Percentiles rank a stretch among this genome's conserved stretches.
These are phyloP conservation scores for Neosilurus mollespiculum DNA, from an alignment of 2,797 vertebrate genomes.

Conservation along the genomic window DNA sequence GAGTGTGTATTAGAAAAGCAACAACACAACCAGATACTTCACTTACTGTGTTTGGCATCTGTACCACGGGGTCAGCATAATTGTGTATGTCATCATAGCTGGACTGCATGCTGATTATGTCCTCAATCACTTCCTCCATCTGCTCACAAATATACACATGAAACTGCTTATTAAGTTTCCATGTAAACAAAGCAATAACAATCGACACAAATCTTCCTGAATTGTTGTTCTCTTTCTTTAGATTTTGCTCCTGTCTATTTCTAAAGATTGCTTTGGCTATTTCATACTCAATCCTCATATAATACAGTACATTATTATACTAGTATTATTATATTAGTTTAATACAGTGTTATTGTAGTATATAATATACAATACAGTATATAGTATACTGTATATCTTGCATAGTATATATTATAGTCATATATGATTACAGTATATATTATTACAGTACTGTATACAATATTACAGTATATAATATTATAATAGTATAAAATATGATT, in stretches of 20 bases:
- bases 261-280: not conserved
- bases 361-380: too few species aligned
- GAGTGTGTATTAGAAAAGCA: not conserved
- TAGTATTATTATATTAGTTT: too few species aligned
- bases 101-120: constrained; percentile 91
- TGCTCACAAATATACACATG: constrained; percentile 59
- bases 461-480: too few species aligned
- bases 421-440: too few species aligned
- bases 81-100: constrained; percentile 86
- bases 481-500: too few species aligned
- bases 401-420: too few species aligned
- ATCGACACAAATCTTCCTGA: not conserved
- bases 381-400: too few species aligned
- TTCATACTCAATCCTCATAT: not conserved
- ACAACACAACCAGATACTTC: not conserved
- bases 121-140: constrained; percentile 96
- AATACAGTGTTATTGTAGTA: too few species aligned
- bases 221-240: not conserved
- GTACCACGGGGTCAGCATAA: constrained; percentile 84
- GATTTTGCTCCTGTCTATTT: not conserved
- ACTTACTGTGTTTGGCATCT: constrained; percentile 95
- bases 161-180: not conserved
- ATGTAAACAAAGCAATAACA: not conserved
- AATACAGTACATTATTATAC: too few species aligned
- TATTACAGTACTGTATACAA: too few species aligned